phyloP scores from a whole-genome alignment of 2,113 vertebrate genomes.

The Equus quagga region DNA sequence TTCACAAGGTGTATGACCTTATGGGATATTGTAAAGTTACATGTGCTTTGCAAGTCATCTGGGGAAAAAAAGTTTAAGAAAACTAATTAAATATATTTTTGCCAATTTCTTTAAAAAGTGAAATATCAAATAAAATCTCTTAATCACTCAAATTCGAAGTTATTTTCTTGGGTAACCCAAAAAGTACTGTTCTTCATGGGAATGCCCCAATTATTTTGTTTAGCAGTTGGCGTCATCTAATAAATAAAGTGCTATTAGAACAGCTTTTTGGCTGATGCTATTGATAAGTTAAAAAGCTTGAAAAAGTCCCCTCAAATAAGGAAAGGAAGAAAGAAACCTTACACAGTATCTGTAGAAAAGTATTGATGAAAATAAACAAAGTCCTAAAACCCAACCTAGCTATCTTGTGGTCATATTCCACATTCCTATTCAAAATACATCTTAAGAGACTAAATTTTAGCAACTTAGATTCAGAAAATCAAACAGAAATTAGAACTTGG shows the following conservation, averaged over 20 bases:
- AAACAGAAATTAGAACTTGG: not conserved
- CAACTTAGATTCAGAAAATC: constrained; percentile 50
- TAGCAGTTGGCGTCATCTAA: not conserved
- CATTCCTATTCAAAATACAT: constrained; percentile 4
- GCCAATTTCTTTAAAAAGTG: constrained; percentile 45
- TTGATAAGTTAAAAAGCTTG: not conserved
- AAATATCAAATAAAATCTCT: constrained; percentile 38
- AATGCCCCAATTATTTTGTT: constrained; percentile 45
- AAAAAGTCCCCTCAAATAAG: not conserved
- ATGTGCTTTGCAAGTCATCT: not conserved
- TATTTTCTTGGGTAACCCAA: constrained; percentile 39
- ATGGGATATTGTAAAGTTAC: not conserved
- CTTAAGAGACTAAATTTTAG: not conserved
- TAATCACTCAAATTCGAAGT: constrained; percentile 19
- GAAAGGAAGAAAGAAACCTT: not conserved
- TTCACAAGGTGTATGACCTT: not conserved
- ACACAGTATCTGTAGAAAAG: not conserved
- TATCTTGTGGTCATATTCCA: not conserved
- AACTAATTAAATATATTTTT: constrained; percentile 34
- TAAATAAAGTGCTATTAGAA: constrained; percentile 56
- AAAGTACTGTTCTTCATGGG: not conserved
- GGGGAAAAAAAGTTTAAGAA: not conserved
- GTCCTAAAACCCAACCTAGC: not conserved
- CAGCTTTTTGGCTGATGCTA: constrained; percentile 4
- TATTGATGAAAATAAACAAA: not conserved